These are phyloP conservation scores for Rhynchonycteris naso DNA, from an alignment of 2,797 vertebrate genomes.

Conservation along the genomic window DNA sequence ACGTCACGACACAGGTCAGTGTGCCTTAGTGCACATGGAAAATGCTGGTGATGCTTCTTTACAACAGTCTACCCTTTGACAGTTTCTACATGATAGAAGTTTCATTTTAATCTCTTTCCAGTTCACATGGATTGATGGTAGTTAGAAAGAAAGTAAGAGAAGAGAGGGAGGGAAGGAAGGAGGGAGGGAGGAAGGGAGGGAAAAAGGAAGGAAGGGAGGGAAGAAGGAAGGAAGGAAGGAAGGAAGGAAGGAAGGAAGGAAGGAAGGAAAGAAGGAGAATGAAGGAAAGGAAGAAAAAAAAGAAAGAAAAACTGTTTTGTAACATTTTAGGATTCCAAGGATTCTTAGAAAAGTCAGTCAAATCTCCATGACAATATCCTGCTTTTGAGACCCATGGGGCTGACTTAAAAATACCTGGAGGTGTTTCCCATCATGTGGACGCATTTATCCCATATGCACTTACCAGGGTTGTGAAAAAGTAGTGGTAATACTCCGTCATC, in stretches of 20 bases:
- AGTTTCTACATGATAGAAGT: slow-evolving; percentile 1
- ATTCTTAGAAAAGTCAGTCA: background rate
- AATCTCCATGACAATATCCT: background rate
- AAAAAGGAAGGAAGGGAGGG: no score
- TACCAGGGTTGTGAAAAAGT: slow-evolving; percentile 99
- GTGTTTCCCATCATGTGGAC: background rate
- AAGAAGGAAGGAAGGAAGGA: no score
- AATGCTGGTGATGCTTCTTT: background rate
- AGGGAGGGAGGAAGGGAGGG: no score
- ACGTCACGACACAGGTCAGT: background rate
- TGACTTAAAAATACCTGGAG: background rate
- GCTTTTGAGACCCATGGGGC: background rate
- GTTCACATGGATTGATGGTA: background rate
- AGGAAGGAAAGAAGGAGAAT: no score
- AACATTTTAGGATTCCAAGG: background rate
- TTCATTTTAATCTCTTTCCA: background rate
- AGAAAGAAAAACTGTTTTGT: background rate
- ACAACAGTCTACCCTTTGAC: background rate
- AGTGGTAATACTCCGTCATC: slow-evolving; percentile 99
- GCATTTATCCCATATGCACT: slow-evolving; percentile 73
- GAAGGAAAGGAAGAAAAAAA: rapidly evolving
- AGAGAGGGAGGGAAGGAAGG: background rate
- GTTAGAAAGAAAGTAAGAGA: background rate
- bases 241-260: no score
- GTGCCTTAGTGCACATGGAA: background rate